A percentile compares a stretch with the other conserved stretches of the same genome.
Evolutionary conservation across 2,888 invertebrate species (phyloP).

Genomic region (Drosophila formosana): DNA sequence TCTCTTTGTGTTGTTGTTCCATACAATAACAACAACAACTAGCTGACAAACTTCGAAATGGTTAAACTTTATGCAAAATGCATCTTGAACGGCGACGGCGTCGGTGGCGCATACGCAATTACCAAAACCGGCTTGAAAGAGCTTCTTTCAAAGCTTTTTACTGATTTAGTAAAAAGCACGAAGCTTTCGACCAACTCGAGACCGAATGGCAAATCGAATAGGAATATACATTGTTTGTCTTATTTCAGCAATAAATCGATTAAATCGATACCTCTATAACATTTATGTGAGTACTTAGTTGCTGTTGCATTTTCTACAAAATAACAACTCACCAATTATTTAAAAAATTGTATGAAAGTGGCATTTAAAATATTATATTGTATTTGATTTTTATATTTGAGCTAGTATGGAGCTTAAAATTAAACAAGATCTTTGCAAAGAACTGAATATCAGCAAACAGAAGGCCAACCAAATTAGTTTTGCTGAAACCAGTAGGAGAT

Average conservation of each 20-base stretch:
- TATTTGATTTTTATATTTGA: no score
- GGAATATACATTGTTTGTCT: background rate
- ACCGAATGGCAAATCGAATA: background rate
- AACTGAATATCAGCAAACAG: constrained; percentile 23
- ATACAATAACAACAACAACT: constrained; percentile 13
- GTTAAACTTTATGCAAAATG: constrained; percentile 64
- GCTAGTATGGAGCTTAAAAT: background rate
- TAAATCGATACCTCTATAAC: background rate
- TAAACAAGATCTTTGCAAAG: constrained; percentile 7
- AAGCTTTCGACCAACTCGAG: background rate
- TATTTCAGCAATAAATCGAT: background rate
- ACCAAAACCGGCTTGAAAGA: constrained; percentile 59
- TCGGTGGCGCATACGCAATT: constrained; percentile 62
- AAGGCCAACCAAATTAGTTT: constrained; percentile 19
- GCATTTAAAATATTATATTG: no score
- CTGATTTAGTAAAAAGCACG: background rate
- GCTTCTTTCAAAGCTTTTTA: background rate
- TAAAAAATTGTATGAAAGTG: no score
- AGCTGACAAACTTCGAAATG: constrained; percentile 23
- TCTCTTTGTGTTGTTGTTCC: constrained; percentile 16
- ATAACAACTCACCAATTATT: no score
- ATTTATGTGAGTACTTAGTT: background rate
- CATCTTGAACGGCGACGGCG: constrained; percentile 35
- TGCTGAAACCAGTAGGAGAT: constrained; percentile 11
- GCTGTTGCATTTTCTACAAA: no score